Conservation (phyloP, 2,888 invertebrate species). For the Autographa gamma region DNA sequence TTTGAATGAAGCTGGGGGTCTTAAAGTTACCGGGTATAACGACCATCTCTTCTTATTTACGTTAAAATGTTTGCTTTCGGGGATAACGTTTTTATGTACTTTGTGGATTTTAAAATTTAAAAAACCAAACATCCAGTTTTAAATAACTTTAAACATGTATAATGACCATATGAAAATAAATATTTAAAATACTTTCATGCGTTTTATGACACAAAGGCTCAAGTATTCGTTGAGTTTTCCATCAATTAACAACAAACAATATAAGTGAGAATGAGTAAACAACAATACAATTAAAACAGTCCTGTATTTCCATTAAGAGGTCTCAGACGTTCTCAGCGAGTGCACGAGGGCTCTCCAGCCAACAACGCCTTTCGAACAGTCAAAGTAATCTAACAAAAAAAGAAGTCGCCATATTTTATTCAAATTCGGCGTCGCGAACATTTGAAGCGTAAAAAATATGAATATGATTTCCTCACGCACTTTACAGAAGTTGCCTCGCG, state of each 20-base stretch:
- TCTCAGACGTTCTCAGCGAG: conserved; percentile 26
- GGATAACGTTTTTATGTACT: not conserved
- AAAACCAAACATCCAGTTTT: too few species aligned
- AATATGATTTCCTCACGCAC: conserved; percentile 87
- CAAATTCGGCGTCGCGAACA: conserved; percentile 82
- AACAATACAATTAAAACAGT: conserved; percentile 16
- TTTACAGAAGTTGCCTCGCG: conserved; percentile 81
- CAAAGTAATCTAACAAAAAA: conserved; percentile 62
- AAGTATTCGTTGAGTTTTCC: not conserved
- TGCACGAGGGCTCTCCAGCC: conserved; percentile 41
- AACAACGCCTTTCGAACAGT: conserved; percentile 39
- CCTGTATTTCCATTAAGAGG: conserved; percentile 20
- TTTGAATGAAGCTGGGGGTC: conserved; percentile 10
- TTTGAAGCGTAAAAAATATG: conserved; percentile 88
- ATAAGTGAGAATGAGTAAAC: not conserved
- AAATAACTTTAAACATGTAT: too few species aligned
- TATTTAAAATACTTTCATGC: too few species aligned
- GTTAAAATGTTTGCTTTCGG: not conserved
- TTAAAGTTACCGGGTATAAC: not conserved
- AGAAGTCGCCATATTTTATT: conserved; percentile 73
- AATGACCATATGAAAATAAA: too few species aligned
- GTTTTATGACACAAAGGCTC: too few species aligned
- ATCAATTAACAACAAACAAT: not conserved
- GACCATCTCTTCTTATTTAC: not conserved
- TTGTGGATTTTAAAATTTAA: too few species aligned